Evolutionary conservation across 1,140 invertebrate species (phyloP), one percentile per base, ranked within the genome.

Genomic region (Bactericera cockerelli): DNA sequence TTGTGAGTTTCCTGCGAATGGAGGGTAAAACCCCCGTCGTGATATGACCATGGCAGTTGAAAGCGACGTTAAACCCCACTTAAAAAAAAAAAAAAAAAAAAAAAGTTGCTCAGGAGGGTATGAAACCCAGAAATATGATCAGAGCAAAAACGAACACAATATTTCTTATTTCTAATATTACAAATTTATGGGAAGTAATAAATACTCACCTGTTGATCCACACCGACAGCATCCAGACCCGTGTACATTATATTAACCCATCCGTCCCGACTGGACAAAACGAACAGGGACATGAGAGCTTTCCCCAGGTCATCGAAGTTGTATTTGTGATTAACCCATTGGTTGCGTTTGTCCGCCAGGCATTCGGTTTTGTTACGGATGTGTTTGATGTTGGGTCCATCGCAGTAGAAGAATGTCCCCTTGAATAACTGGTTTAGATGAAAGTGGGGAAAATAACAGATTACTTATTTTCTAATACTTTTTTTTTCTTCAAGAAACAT

Each of bases 231-330:
- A 73, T 99, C 97, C 36, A 99, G 77, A 1, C 97, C 97, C 0
- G 93, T 97, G 68, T 99, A 99, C 97, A 99, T 99, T 61, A 99
- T 99, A 68, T 98, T 96, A 1, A 99, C 97, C 97, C 97, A 99
- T 1, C 97, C 97, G 68, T 99, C 97, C 69, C 97, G 87, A 13
- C 93, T 95, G 31, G 93, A 96, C 26, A 99, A 74, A 19, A 99
- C 97, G 73, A 99, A 99, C 3, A 99, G 74, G 0, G 96, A 92
- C 95, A 99, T 99, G 19, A 99, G 73, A 1, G 96, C 93, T 76
- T 98, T 93, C 21, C 95, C 95, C 0, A 99, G 79, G 74, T 99
- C 92, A 69, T 99, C 96, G 72, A 99, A 99, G 75, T 99, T 99
- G 71, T 99, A 99, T 71, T 98, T 97, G 60, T 91, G 81, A 72